Evolutionary conservation across 2,888 invertebrate species (phyloP).

Genomic region (Leptinotarsa peninsularis): DNA sequence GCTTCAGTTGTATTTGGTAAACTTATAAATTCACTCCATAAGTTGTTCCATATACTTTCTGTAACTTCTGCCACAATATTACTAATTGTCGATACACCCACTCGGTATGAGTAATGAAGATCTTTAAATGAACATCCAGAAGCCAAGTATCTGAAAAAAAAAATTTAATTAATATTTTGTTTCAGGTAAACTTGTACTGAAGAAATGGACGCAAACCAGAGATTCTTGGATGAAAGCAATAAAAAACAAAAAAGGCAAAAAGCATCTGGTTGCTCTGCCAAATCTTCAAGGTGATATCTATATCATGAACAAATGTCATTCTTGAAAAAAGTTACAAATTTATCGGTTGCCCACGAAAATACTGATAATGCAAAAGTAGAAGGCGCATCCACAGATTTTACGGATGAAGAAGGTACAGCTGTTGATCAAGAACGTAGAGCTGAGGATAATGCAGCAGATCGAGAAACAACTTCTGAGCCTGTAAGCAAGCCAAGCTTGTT

Average conservation of each 20-base stretch:
- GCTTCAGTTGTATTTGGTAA: slow-evolving; percentile 17
- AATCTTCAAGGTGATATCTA: neutral
- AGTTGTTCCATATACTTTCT: slow-evolving; percentile 18
- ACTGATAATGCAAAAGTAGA: too few species aligned
- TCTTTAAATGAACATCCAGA: slow-evolving; percentile 30
- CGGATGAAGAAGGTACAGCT: too few species aligned
- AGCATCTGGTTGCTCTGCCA: slow-evolving; percentile 51
- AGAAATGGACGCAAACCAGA: slow-evolving; percentile 24
- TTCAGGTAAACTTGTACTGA: slow-evolving; percentile 32
- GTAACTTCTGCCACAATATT: slow-evolving; percentile 25
- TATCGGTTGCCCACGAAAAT: neutral
- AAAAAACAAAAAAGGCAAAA: slow-evolving; percentile 72
- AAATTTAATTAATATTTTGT: slow-evolving; percentile 21
- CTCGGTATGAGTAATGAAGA: slow-evolving; percentile 28
- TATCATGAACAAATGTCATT: slow-evolving; percentile 20
- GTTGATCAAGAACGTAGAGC: neutral
- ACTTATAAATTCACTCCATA: slow-evolving; percentile 13
- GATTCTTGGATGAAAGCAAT: slow-evolving; percentile 22
- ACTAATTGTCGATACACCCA: slow-evolving; percentile 25
- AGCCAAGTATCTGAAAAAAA: slow-evolving; percentile 36
- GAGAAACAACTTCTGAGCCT: too few species aligned
- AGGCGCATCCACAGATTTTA: too few species aligned
- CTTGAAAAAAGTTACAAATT: slow-evolving; percentile 12
- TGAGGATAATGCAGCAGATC: neutral
- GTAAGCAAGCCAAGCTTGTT: neutral